Evolutionary conservation across 2,888 invertebrate species (phyloP), one percentile per base, ranked within the genome.

Genomic region (Diaprepes abbreviatus): DNA sequence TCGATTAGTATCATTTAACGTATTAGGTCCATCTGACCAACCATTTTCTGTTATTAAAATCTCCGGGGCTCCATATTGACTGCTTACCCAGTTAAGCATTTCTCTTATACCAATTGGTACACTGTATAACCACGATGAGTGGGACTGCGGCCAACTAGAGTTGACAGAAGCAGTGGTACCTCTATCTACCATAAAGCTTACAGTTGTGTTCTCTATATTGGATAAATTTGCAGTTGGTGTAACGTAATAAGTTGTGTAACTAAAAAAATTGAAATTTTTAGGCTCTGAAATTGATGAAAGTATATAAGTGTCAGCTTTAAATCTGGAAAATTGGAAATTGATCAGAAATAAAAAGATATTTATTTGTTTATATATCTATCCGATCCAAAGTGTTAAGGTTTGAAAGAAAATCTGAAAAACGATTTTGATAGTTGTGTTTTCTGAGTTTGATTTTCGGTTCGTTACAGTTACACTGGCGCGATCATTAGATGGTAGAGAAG

Each of bases 171-270:
- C 83, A 10, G 87, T 82, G 16, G 89, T 86, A 1, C 90, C 90
- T 76, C 88, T 85, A 77, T 91, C 91, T 66, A 90, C 89, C 75
- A 85, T 85, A 62, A 87, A 89, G 0, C 90, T 89, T 4, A 58
- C 35, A 5, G 45, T 38, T 7, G 28, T 55, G 35, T 33, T 16
- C 17, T 68, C 63, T 21, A 63, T 28, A 1, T 19, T 3, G 6
- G 38, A 19, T n/a, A 60, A 31, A 28, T 67, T 67, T 9, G 7
- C 9, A 5, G 33, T 40, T 5, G 55, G 36, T 4, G 45, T 19
- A 16, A 36, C 24, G 9, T 40, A 35, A 24, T 24, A 55, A 4
- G 45, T 55, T 17, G 62, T 68, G 48, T 68, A 62, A 43, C 62
- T 62, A 24, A 52, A 67, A 52, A 28, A 48, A 10, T n/a, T n/a